A percentile compares a stretch with the other conserved stretches of the same genome.
phyloP scores from a whole-genome alignment of 2,888 invertebrate genomes.

The Chaitophorus viminalis region DNA sequence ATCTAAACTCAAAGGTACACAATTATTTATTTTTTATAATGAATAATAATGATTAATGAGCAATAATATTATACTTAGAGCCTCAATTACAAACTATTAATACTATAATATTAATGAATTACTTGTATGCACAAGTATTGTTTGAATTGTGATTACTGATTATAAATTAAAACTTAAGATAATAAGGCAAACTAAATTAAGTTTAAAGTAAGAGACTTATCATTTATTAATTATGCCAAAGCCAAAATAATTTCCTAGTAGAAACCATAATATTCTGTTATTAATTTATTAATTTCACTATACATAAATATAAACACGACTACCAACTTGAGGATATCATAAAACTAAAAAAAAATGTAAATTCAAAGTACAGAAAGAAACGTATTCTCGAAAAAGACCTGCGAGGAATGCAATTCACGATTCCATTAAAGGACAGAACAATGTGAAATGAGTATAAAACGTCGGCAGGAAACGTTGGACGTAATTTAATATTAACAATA shows the following conservation, averaged over 20 bases:
- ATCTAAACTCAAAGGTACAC: background rate
- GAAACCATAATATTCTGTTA: background rate
- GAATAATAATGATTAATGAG: background rate
- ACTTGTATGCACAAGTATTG: too few relatives aligned
- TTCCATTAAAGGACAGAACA: constrained; percentile 15
- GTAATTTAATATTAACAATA: background rate
- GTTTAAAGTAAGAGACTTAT: too few relatives aligned
- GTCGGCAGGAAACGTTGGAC: constrained; percentile 28
- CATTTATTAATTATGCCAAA: too few relatives aligned
- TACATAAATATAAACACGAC: too few relatives aligned
- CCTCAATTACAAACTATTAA: background rate
- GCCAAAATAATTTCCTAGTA: background rate
- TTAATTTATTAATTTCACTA: too few relatives aligned
- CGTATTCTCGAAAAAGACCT: background rate
- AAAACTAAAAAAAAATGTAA: background rate
- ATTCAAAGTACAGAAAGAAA: background rate
- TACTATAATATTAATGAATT: background rate
- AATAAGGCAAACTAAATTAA: too few relatives aligned
- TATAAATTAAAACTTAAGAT: too few relatives aligned
- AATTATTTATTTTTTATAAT: background rate
- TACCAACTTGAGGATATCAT: too few relatives aligned
- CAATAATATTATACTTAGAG: background rate
- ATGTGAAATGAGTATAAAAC: constrained; percentile 16
- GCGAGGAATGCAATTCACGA: background rate
- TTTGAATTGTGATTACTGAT: too few relatives aligned